Base-by-base conservation (phyloP, 2,113 vertebrate species). In the Rana temporaria region DNA sequence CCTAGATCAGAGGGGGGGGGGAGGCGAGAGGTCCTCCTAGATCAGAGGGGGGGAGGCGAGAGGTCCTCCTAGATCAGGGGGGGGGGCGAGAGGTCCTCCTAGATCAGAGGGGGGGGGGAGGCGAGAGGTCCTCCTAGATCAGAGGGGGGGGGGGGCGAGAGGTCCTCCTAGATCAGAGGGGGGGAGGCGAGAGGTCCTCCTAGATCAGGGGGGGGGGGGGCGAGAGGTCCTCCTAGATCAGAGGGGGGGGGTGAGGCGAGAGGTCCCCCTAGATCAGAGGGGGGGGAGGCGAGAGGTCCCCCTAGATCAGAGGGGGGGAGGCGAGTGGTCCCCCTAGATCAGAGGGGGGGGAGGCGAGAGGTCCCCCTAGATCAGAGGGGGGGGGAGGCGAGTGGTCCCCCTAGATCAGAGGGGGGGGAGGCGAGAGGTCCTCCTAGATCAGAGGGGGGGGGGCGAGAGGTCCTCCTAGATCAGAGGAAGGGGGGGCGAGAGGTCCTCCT, bases 231-330 rank as follows among this genome's bases (percentile, higher is more conserved):
- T 30, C 26, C 1, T 30, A 30, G 26, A 30, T 30, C 1, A 2
- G 26, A 30, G 26, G 3, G 26, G 26, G 26, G 1, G 95, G 85
- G 96, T 97, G 92, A 95, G 95, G 98, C 98, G 91, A 80, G 91
- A 19, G 26, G 26, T 30, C 26, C 26, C 3, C 26, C 1, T 30
- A 30, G 26, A 30, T 30, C 1, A 2, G 26, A 30, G 26, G 26
- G 26, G 95, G 85, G 96, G 97, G 92, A 95, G 95, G 98, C 98
- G 91, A 80, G 91, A 19, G 26, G 26, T 30, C 26, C 26, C 3
- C 26, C 1, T 30, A 30, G 26, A 30, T 30, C 1, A 2, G 26
- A 30, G 26, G 26, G 95, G 85, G 96, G 97, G 92, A 95, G 95
- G 98, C 98, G 91, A 80, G 91, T 17, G 26, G 26, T 30, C 26